These are phyloP conservation scores for Corythornis cristatus DNA, from an alignment of 2,113 vertebrate species.

Conservation along the genomic window DNA sequence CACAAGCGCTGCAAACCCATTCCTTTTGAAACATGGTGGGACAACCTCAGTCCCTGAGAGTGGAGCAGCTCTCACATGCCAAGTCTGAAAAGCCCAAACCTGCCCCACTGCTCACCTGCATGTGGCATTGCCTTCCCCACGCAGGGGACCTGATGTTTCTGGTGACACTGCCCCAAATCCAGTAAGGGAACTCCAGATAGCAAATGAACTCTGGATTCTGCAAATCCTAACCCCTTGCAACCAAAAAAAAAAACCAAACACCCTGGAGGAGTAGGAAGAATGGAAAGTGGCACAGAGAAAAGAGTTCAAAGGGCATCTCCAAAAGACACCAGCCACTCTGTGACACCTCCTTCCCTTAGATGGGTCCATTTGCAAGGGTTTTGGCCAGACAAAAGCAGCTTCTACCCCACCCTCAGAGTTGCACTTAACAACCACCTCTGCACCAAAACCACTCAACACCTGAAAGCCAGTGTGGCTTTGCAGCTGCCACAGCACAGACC, in stretches of 20 bases:
- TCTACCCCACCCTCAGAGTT: background rate
- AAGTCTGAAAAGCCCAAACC: background rate
- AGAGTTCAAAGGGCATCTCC: background rate
- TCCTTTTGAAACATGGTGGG: background rate
- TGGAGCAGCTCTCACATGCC: background rate
- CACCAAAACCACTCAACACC: accelerated
- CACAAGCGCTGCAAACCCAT: background rate
- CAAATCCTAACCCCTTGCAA: background rate
- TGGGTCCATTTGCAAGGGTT: background rate
- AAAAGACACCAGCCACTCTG: background rate
- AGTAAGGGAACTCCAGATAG: background rate
- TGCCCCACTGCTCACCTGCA: accelerated
- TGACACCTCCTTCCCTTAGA: background rate
- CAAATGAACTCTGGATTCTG: background rate
- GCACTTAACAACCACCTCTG: background rate
- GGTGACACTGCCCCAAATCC: background rate
- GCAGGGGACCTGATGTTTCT: background rate
- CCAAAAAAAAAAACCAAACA: background rate
- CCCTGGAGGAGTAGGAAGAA: background rate
- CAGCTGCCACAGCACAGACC: background rate
- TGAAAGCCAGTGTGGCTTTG: accelerated
- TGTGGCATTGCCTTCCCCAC: background rate
- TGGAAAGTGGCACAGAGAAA: background rate
- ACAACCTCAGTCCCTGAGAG: accelerated
- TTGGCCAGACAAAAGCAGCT: background rate